Conservation (phyloP, 1,140 invertebrate species). For the Pseudoatta argentina region DNA sequence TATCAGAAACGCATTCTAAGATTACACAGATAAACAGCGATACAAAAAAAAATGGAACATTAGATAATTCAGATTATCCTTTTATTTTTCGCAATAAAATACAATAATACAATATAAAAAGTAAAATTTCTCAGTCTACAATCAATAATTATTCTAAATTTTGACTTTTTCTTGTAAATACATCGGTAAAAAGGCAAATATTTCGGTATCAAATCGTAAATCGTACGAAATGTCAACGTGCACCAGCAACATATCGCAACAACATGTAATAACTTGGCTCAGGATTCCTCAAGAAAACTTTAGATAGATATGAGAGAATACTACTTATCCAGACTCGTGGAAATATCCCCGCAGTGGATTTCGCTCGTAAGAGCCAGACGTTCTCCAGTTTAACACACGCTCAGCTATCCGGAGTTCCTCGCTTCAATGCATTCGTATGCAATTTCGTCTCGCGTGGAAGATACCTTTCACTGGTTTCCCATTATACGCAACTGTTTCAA, state of each 20-base stretch:
- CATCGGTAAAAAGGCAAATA: neutral
- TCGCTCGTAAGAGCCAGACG: constrained; percentile 56
- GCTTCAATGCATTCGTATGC: constrained; percentile 72
- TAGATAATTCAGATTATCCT: neutral
- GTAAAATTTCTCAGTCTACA: neutral
- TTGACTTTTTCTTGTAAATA: constrained; percentile 4
- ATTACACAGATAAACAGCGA: neutral
- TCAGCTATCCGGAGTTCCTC: constrained; percentile 53
- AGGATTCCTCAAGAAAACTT: constrained; percentile 59
- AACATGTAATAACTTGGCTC: constrained; percentile 48
- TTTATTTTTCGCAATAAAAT: neutral
- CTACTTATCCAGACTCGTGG: constrained; percentile 64
- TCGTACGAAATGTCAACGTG: constrained; percentile 19
- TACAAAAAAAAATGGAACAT: neutral
- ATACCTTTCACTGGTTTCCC: constrained; percentile 68
- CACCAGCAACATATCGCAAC: constrained; percentile 34
- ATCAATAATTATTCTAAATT: neutral
- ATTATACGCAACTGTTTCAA: constrained; percentile 61
- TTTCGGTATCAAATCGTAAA: constrained; percentile 24
- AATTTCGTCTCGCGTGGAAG: constrained; percentile 70
- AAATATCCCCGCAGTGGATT: constrained; percentile 68
- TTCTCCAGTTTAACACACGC: constrained; percentile 65
- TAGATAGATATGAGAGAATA: constrained; percentile 67
- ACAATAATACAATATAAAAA: neutral
- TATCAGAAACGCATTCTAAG: constrained; percentile 6